Evolutionary conservation across 2,888 invertebrate genomes (phyloP), one percentile per base, ranked within the genome.

Genomic region (Nemotelus pantherinus): DNA sequence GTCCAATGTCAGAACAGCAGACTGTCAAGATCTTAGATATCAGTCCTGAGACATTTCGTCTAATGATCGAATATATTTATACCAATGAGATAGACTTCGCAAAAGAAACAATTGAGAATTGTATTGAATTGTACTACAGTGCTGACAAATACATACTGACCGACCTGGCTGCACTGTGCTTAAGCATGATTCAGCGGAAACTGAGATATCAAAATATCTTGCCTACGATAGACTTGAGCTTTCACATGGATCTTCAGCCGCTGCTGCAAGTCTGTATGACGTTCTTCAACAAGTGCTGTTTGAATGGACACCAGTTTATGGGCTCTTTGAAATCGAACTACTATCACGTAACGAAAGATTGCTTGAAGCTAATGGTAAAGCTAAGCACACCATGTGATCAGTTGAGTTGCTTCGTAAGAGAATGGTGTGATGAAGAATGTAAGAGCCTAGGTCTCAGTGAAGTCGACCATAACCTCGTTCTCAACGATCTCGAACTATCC

Each of bases 1-100:
- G 95, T 0, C 93, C 93, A 3, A 92, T 94, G 90, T 91, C 93
- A 2, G 93, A 94, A 82, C 91, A 92, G 47, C 89, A 90, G 80
- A 90, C 90, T 57, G 87, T 87, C 44, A 84, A 83, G 78, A 86
- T 89, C 64, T 82, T 87, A 6, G 89, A 88, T 75, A 86, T 88
- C 74, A 86, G 85, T 77, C 82, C 85, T 2, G 84, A 86, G 2
- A 85, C 85, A n/a, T 88, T 89, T 79, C 83, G 85, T 64, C 83
- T 85, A 6, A 81, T 89, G 45, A 80, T 88, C 10, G 82, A 85
- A 77, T 88, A 84, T 77, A 85, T 86, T 44, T 87, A 87, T 79
- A 84, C 84, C 0, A 85, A 85, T 25, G 80, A 80, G 2, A 82
- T 86, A 6, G 82, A 85, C 72, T 84, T 85, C 65, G 82, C 83